A percentile compares a stretch with the other conserved stretches of the same genome.
phyloP scores from a whole-genome alignment of 2,888 invertebrate genomes.

The Melitaea athalia region DNA sequence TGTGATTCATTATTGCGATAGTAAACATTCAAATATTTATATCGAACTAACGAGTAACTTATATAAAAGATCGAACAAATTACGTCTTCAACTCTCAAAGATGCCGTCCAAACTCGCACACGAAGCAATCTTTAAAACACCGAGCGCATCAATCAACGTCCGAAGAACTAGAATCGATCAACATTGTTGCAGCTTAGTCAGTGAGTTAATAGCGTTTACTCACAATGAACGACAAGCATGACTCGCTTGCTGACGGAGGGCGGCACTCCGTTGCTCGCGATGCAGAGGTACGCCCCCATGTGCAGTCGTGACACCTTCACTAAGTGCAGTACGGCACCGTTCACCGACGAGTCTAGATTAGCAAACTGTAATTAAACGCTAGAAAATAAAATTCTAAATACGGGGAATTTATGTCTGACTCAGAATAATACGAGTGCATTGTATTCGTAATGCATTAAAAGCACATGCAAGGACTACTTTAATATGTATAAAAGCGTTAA shows the following conservation, averaged over 20 bases:
- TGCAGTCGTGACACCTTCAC: conserved; percentile 86
- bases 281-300: conserved; percentile 90
- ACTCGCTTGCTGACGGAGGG: conserved; percentile 91
- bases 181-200: conserved; percentile 28
- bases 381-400: conserved; percentile 16
- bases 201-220: conserved; percentile 28
- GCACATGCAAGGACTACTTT: neutral
- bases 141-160: conserved; percentile 36
- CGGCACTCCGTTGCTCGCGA: conserved; percentile 91
- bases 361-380: conserved; percentile 36
- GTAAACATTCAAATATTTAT: neutral
- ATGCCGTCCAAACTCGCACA: conserved; percentile 5
- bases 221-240: conserved; percentile 73
- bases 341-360: conserved; percentile 82
- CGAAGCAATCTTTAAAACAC: conserved; percentile 18
- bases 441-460: neutral
- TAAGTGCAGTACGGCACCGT: conserved; percentile 85
- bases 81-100: conserved; percentile 5
- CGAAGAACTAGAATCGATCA: conserved; percentile 30
- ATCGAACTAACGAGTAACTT: neutral
- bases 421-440: neutral
- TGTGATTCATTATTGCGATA: neutral
- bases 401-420: neutral
- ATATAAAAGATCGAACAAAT: neutral
- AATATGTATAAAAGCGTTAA: neutral